Conservation (phyloP, 2,888 invertebrate genomes). For the Stictocephala bisonia region DNA sequence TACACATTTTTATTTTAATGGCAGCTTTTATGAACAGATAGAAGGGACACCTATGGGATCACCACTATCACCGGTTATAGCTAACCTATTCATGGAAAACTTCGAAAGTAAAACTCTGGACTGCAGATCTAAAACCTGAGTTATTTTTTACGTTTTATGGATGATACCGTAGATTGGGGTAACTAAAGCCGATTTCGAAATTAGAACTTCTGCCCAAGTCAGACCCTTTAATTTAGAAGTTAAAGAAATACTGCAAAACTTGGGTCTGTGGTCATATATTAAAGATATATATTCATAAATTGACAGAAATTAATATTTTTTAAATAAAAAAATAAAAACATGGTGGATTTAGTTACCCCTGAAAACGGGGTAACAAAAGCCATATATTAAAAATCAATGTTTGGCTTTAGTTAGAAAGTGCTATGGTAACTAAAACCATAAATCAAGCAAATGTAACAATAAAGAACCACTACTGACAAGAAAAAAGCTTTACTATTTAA, state of each 20-base stretch:
- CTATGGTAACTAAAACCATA: conserved; percentile 18
- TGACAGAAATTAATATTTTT: conserved; percentile 13
- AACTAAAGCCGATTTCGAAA: neutral
- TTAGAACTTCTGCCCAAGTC: conserved; percentile 19
- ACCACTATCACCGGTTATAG: too few relatives aligned
- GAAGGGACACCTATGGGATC: too few relatives aligned
- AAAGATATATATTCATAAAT: conserved; percentile 21
- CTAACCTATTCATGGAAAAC: too few relatives aligned
- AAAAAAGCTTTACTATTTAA: neutral
- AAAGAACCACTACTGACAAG: conserved; percentile 1
- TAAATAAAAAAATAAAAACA: conserved; percentile 8
- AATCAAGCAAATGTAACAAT: conserved; percentile 27
- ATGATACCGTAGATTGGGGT: neutral
- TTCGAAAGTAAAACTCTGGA: too few relatives aligned
- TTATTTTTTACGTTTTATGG: too few relatives aligned
- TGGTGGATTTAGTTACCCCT: neutral
- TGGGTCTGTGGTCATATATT: conserved; percentile 20
- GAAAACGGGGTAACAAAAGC: conserved; percentile 31
- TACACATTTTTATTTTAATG: too few relatives aligned
- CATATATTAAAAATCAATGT: conserved; percentile 15
- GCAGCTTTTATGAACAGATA: too few relatives aligned
- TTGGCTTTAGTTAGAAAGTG: conserved; percentile 25
- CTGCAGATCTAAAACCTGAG: too few relatives aligned
- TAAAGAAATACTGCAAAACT: conserved; percentile 24
- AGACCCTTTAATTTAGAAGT: conserved; percentile 15